Conservation (phyloP, 2,888 invertebrate species). For the Ichneumoninae sp. region DNA sequence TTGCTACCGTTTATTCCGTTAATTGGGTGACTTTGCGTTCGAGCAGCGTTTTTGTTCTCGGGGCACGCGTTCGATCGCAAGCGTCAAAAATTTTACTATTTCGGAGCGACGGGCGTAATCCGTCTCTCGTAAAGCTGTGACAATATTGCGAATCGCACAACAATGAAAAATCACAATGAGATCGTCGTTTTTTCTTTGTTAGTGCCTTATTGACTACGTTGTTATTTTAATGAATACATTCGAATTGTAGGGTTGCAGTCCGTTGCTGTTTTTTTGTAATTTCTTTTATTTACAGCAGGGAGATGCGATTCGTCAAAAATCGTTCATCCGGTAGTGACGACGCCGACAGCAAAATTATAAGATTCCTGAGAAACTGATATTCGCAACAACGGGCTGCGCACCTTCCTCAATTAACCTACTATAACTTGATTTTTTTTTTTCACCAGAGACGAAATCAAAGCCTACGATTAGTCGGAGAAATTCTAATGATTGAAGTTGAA, state of each 20-base stretch:
- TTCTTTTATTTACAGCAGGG: conserved; percentile 73
- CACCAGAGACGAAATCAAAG: conserved; percentile 15
- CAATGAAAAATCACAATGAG: conserved; percentile 79
- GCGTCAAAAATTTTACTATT: conserved; percentile 29
- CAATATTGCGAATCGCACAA: conserved; percentile 68
- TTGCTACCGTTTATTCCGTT: conserved; percentile 33
- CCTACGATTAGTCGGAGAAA: conserved; percentile 18
- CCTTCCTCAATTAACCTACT: conserved; percentile 30
- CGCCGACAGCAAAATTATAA: conserved; percentile 16
- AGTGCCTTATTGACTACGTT: conserved; percentile 75
- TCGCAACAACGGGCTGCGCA: conserved; percentile 30
- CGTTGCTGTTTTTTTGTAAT: conserved; percentile 64
- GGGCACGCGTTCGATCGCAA: conserved; percentile 4
- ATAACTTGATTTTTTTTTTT: conserved; percentile 34
- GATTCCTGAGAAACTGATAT: conserved; percentile 20
- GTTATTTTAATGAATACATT: conserved; percentile 70
- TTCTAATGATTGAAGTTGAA: neutral
- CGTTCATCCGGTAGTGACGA: neutral
- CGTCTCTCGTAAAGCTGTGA: conserved; percentile 29
- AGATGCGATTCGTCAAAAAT: conserved; percentile 28
- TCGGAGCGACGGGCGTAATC: conserved; percentile 20
- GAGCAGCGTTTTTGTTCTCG: neutral
- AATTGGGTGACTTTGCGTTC: conserved; percentile 18
- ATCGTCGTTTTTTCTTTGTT: conserved; percentile 72
- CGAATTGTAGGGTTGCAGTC: conserved; percentile 72